These are phyloP conservation scores for Rambutsinella grinnellia DNA, from an alignment of 2,888 invertebrate species.

Conservation along the genomic window DNA sequence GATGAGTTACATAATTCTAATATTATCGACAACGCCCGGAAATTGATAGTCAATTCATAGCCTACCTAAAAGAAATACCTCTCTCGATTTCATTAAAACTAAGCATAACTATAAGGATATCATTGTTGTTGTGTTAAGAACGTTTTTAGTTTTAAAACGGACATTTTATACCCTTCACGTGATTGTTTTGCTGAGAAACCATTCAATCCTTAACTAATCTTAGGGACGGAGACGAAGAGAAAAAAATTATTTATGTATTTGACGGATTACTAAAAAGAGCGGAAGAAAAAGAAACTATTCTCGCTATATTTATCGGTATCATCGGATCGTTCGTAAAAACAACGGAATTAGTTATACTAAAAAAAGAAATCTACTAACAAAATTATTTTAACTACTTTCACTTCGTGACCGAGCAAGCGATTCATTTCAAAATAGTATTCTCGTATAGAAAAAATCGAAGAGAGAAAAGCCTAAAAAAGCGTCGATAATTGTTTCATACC, in stretches of 20 bases:
- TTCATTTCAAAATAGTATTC: not conserved
- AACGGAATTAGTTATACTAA: not conserved
- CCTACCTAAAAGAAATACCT: too few species aligned
- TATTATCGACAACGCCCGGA: too few species aligned
- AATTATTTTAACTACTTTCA: not conserved
- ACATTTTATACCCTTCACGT: too few species aligned
- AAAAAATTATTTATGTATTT: not conserved
- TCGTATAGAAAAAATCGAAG: not conserved
- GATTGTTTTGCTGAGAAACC: not conserved
- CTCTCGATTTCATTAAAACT: too few species aligned
- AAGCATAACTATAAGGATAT: too few species aligned
- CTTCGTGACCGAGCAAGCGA: not conserved
- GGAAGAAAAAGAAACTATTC: conserved; percentile 20
- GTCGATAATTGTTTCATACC: not conserved
- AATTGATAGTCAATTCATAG: too few species aligned
- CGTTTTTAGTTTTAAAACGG: too few species aligned
- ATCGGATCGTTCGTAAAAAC: conserved; percentile 13
- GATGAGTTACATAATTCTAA: too few species aligned
- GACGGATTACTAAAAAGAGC: not conserved
- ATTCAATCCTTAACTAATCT: not conserved
- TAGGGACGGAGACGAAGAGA: not conserved
- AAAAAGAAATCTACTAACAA: conserved; percentile 1
- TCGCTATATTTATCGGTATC: conserved; percentile 32
- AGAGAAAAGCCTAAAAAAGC: not conserved
- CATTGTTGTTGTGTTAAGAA: too few species aligned